Evolutionary conservation across 2,113 vertebrate genomes (phyloP), one percentile per base, ranked within the genome.

Genomic region (Protobothrops mucrosquamatus): DNA sequence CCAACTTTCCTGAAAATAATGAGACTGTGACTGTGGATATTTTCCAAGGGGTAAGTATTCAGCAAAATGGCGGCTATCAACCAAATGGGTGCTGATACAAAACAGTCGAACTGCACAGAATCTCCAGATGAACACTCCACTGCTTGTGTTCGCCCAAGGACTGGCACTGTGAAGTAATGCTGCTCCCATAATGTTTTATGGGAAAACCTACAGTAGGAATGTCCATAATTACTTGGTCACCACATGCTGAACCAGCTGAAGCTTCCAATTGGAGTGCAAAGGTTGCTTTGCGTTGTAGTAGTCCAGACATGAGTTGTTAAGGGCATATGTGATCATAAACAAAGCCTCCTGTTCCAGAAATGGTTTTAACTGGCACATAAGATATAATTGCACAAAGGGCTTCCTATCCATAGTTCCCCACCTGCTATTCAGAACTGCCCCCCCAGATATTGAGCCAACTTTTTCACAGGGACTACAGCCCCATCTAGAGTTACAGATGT

Each of bases 1-100:
- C 97, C 1, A 0, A 15, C 10, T 98, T 98, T 96, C 98, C 97
- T 3, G 0, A 0, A 69, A 94, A 98, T 92, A 98, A 98, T 1
- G 0, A 91, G 1, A 97, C 97, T 0, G 97, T 98, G 89, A 96
- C 95, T 0, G 98, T 98, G 94, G 98, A 98, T 57, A 98, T 98
- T 90, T 98, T 98, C 96, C 97, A 97, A 87, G 98, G 98, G 94
- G 98, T 98, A 93, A 97, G 98, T 92, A 0, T 4, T 6, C 0
- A 3, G 43, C 2, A 3, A 6, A 55, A 61, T 46, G 43, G 26
- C 4, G 11, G 4, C 51, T 6, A 52, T 39, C 3, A 8, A 55
- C 4, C 6, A 1, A 4, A 88, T 6, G 15, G 3, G 0, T 57
- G 43, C 54, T 0, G 0, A 0, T 1, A 51, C 48, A 29, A 22